Base-by-base conservation (phyloP, 2,888 invertebrate species). In the Ceramica pisi region DNA sequence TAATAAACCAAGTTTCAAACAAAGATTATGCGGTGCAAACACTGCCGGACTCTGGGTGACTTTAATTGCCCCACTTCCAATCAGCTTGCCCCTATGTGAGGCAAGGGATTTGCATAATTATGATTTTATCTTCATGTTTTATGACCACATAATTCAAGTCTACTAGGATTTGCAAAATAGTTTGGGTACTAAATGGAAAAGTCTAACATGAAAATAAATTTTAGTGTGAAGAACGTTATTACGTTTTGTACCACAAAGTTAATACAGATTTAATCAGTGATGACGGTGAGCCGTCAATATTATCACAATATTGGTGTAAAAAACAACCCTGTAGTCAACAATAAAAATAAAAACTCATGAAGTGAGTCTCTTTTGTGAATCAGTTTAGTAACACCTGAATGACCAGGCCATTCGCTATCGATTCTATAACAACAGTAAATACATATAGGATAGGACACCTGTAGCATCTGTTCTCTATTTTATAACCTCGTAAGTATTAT, bases 1-100 rank as follows among this genome's bases (percentile, higher is more conserved):
- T 71, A 51, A 65, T 41, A 76, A 69, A 19, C 68, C 12, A 67
- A 86, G 83, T 80, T 81, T 63, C 38, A 56, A 83, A 79, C 77
- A 75, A 69, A 73, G 75, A 79, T 76, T 86, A 83, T 68, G 61
- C 63, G 31, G 46, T 72, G 78, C 69, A 70, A 74, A 71, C 71
- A 75, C 21, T 64, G 50, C 46, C 26, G 62, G 63, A 81, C 67
- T 74, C 62, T 41, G 61, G 59, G 21, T 56, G 35, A 69, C 48
- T 78, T 78, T 82, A 75, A 75, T 83, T 78, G 72, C 63, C 61
- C 75, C 60, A 77, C 63, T 76, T 74, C 23, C 67, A 67, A 69
- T 68, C 72, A 63, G 53, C 65, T 55, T 16, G 31, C 31, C 38
- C 38, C 41, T 38, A 31, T 31, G 26, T 65, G 55, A 21, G 56